These are phyloP conservation scores for Aphelocoma coerulescens DNA, from an alignment of 2,113 vertebrate species.

Conservation along the genomic window DNA sequence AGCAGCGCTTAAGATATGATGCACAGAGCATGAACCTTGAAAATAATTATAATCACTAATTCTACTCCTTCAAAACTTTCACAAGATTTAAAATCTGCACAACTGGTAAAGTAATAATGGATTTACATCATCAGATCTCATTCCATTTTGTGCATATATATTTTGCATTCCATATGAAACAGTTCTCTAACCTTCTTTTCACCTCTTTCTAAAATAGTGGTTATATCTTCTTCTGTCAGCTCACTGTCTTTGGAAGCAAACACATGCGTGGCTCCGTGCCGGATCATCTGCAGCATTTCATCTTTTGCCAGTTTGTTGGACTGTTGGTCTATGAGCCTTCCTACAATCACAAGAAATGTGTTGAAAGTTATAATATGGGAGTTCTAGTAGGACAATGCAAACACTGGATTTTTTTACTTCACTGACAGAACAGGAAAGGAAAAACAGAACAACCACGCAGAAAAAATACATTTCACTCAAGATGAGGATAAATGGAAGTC, in stretches of 20 bases:
- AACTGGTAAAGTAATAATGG: neutral
- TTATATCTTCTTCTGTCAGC: conserved; percentile 87
- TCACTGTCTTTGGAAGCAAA: conserved; percentile 90
- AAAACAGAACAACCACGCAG: neutral
- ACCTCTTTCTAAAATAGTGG: conserved; percentile 84
- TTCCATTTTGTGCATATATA: neutral
- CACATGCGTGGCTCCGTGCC: conserved; percentile 86
- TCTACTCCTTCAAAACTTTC: neutral
- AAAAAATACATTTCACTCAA: neutral
- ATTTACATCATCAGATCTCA: neutral
- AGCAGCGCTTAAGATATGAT: neutral
- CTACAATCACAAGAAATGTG: conserved; percentile 60
- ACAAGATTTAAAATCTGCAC: neutral
- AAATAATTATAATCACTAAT: neutral
- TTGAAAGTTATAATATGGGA: neutral
- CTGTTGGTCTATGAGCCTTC: conserved; percentile 86
- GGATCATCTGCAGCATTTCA: conserved; percentile 92
- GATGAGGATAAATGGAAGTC: neutral
- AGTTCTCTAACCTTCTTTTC: conserved; percentile 82
- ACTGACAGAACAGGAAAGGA: neutral
- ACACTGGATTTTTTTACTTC: neutral
- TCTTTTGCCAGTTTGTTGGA: conserved; percentile 88
- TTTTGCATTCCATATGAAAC: neutral
- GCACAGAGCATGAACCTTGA: neutral
- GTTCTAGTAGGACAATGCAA: neutral